phyloP scores from a whole-genome alignment of 2,888 invertebrate species.

The Zonitis immaculata region DNA sequence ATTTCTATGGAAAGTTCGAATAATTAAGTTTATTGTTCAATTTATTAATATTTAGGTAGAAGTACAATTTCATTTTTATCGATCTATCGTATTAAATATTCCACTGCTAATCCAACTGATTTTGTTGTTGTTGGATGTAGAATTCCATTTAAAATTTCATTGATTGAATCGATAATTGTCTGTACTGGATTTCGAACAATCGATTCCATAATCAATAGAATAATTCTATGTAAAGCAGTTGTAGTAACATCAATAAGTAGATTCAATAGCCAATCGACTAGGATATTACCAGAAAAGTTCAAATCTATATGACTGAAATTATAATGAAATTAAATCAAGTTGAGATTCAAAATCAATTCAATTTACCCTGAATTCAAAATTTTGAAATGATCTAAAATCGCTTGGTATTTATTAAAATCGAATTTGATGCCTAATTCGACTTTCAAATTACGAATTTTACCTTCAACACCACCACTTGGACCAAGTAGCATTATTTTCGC shows the following conservation, averaged over 20 bases:
- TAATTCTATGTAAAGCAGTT: not conserved
- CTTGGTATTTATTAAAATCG: slow-evolving; percentile 24
- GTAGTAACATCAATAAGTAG: not conserved
- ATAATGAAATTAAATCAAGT: not conserved
- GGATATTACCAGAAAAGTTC: slow-evolving; percentile 50
- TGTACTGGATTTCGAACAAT: not conserved
- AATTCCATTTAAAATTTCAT: slow-evolving; percentile 4
- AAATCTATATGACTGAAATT: slow-evolving; percentile 50
- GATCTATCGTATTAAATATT: no score
- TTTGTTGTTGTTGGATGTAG: not conserved
- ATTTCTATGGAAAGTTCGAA: no score
- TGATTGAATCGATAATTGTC: slow-evolving; percentile 2
- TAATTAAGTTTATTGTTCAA: no score
- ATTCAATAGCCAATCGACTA: not conserved
- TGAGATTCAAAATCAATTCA: slow-evolving; percentile 43
- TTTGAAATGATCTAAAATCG: slow-evolving; percentile 26
- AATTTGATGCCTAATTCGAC: slow-evolving; percentile 26
- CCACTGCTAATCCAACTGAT: not conserved
- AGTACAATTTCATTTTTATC: no score
- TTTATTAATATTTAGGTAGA: no score
- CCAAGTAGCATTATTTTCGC: slow-evolving; percentile 54
- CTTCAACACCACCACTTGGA: slow-evolving; percentile 52
- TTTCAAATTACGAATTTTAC: slow-evolving; percentile 40
- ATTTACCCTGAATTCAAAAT: slow-evolving; percentile 30
- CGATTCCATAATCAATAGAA: not conserved